phyloP scores from a whole-genome alignment of 2,113 vertebrate species.

The Tenrec ecaudatus region DNA sequence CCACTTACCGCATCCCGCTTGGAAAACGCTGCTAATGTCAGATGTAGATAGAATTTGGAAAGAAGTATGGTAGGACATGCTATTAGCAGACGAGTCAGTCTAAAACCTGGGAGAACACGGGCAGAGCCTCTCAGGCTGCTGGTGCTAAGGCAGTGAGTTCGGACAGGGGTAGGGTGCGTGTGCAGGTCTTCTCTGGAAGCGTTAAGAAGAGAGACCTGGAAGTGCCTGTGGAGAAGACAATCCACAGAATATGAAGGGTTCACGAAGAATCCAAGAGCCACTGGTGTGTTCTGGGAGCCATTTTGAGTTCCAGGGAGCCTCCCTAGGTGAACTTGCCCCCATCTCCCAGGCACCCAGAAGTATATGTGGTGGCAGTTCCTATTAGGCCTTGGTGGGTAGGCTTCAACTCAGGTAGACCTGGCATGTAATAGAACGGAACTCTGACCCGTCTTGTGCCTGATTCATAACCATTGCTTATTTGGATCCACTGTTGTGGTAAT shows the following conservation, averaged over 20 bases:
- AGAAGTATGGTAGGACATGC: neutral
- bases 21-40: neutral
- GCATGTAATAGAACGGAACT: neutral
- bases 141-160: neutral
- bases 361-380: neutral
- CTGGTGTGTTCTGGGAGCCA: neutral
- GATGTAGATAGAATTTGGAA: neutral
- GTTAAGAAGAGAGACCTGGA: neutral
- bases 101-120: neutral
- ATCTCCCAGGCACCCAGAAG: neutral
- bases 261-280: neutral
- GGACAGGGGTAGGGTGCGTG: neutral
- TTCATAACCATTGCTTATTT: neutral
- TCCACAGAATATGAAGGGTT: neutral
- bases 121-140: neutral
- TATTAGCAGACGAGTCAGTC: neutral
- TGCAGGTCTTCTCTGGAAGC: neutral
- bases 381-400: neutral
- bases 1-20: neutral
- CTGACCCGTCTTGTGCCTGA: neutral
- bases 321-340: neutral
- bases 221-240: neutral
- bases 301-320: neutral
- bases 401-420: neutral
- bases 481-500: neutral